These are phyloP conservation scores for Habroteleia sp. DNA, from an alignment of 2,888 invertebrate species.

Conservation along the genomic window DNA sequence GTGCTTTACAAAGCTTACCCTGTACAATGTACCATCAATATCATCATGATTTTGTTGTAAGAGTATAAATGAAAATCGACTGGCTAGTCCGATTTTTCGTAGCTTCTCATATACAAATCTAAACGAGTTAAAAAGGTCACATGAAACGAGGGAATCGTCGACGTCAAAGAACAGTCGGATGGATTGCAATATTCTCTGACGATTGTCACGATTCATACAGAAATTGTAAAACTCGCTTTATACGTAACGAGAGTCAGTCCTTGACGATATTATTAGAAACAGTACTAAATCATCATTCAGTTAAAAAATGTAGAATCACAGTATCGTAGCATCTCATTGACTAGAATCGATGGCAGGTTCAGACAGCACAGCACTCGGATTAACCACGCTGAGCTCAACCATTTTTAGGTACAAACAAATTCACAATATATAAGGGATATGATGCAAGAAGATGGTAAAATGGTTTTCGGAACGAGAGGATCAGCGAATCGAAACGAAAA, in stretches of 20 bases:
- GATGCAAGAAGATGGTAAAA: constrained; percentile 35
- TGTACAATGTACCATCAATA: constrained; percentile 48
- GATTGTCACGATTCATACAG: constrained; percentile 10
- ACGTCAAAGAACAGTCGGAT: background rate
- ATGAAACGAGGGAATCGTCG: background rate
- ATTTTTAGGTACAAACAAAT: constrained; percentile 15
- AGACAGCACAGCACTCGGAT: background rate
- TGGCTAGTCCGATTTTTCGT: constrained; percentile 37
- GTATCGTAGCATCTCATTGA: constrained; percentile 63
- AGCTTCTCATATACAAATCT: constrained; percentile 14
- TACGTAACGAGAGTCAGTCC: constrained; percentile 34
- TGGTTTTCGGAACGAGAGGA: constrained; percentile 9
- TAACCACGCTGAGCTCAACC: constrained; percentile 20
- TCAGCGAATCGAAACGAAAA: constrained; percentile 17
- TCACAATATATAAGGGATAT: constrained; percentile 16
- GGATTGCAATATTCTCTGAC: background rate
- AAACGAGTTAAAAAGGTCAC: constrained; percentile 8
- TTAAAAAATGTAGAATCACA: constrained; percentile 64
- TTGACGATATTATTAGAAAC: constrained; percentile 34
- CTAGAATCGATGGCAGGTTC: constrained; percentile 55
- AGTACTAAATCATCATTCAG: constrained; percentile 24
- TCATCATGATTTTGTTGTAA: constrained; percentile 33
- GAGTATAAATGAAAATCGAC: constrained; percentile 31
- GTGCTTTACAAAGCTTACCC: constrained; percentile 57
- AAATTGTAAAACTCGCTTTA: constrained; percentile 11